These are phyloP conservation scores for Pluvianellus socialis DNA, from an alignment of 2,113 vertebrate genomes.

Conservation along the genomic window DNA sequence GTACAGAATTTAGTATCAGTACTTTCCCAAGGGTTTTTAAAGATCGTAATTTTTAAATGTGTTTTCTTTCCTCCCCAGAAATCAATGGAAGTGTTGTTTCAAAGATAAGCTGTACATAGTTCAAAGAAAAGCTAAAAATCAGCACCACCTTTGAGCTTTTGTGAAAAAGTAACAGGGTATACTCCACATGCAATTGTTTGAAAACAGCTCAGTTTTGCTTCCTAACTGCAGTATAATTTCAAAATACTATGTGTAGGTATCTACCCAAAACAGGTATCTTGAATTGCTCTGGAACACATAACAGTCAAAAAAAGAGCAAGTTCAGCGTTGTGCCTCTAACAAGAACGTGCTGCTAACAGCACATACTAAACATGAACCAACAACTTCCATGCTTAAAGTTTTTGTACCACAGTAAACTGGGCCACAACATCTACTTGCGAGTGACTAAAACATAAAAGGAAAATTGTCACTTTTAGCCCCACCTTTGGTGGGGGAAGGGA, in stretches of 20 bases:
- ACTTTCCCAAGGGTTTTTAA: neutral
- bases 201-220: neutral
- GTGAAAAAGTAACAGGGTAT: neutral
- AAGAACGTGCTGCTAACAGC: neutral
- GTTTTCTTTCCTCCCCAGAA: neutral
- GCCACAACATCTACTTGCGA: neutral
- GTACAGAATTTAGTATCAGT: neutral
- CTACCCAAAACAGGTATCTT: neutral
- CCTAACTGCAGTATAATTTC: neutral
- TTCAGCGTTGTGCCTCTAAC: neutral
- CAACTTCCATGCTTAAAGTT: neutral
- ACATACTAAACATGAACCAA: neutral
- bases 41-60: neutral
- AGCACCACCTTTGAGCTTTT: neutral
- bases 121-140: neutral
- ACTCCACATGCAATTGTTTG: neutral
- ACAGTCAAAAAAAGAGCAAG: neutral
- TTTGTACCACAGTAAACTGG: neutral
- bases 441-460: neutral
- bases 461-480: neutral
- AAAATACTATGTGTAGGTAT: neutral
- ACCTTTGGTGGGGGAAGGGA: neutral
- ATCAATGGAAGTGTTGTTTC: neutral
- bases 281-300: neutral
- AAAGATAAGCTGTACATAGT: neutral